These are phyloP conservation scores for Rafetus swinhoei DNA, from an alignment of 2,113 vertebrate genomes.

Conservation along the genomic window DNA sequence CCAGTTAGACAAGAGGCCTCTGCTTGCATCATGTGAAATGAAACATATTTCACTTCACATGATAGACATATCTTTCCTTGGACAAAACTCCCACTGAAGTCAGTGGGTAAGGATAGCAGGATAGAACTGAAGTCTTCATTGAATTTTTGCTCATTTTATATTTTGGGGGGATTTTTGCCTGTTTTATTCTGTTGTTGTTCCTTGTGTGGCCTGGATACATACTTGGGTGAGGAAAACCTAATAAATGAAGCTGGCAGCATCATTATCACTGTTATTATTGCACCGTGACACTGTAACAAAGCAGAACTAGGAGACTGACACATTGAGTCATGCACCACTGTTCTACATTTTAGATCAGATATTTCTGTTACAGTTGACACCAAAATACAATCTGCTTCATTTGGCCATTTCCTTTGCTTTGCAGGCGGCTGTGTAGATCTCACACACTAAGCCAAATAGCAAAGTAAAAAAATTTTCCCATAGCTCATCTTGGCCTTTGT, in stretches of 20 bases:
- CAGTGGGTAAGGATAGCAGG: background rate
- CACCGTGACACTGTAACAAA: background rate
- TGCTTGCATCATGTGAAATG: background rate
- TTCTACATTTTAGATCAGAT: background rate
- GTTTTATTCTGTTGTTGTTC: background rate
- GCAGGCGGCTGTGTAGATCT: background rate
- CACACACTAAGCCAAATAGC: background rate
- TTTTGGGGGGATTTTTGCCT: background rate
- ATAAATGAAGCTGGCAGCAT: background rate
- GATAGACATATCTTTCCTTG: background rate
- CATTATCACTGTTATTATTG: background rate
- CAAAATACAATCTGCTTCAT: accelerated
- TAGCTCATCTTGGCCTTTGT: background rate
- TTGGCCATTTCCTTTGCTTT: background rate
- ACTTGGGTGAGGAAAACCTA: background rate
- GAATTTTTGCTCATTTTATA: background rate
- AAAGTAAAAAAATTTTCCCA: background rate
- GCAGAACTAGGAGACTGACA: background rate
- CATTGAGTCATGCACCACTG: background rate
- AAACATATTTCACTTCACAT: background rate
- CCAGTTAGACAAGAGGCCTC: background rate
- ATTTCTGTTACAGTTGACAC: background rate
- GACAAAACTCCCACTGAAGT: background rate
- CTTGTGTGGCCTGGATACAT: background rate
- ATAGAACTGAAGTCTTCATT: background rate